These are phyloP conservation scores for Rhyacophila evoluta DNA, from an alignment of 2,888 invertebrate genomes.

Conservation along the genomic window DNA sequence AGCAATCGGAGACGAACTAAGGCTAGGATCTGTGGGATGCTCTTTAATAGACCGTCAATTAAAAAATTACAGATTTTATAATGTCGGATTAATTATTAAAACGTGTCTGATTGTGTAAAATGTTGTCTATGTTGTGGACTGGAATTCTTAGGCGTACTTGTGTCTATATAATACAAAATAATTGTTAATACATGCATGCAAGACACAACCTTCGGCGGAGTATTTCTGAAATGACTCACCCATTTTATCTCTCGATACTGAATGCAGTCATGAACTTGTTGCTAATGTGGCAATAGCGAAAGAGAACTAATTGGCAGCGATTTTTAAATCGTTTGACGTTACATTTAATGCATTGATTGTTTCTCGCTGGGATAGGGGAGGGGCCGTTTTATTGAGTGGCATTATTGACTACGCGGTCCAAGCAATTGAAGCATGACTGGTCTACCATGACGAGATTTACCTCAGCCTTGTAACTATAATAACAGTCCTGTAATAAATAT, in stretches of 20 bases:
- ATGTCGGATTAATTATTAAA: too few relatives aligned
- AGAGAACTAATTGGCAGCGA: not conserved
- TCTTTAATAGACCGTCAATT: too few relatives aligned
- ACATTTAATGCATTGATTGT: not conserved
- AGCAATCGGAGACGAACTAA: too few relatives aligned
- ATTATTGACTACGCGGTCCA: slow-evolving; percentile 3
- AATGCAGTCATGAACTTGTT: slow-evolving; percentile 3
- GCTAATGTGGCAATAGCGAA: not conserved
- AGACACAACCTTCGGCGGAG: slow-evolving; percentile 3
- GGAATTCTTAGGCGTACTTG: too few relatives aligned
- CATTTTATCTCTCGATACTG: not conserved
- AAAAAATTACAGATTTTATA: too few relatives aligned
- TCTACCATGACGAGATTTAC: not conserved
- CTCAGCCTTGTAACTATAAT: not conserved
- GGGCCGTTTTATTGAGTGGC: not conserved
- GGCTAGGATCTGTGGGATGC: too few relatives aligned
- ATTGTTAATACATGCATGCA: not conserved
- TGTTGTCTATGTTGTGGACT: too few relatives aligned
- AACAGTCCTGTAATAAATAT: not conserved
- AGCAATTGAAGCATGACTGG: slow-evolving; percentile 7
- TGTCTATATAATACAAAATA: too few relatives aligned
- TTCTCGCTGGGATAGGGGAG: slow-evolving; percentile 2
- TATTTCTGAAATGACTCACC: not conserved
- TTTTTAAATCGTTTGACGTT: not conserved
- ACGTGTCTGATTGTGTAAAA: too few relatives aligned